Evolutionary conservation across 2,888 invertebrate genomes (phyloP).

Genomic region (Parapristionchus giblindavisi): DNA sequence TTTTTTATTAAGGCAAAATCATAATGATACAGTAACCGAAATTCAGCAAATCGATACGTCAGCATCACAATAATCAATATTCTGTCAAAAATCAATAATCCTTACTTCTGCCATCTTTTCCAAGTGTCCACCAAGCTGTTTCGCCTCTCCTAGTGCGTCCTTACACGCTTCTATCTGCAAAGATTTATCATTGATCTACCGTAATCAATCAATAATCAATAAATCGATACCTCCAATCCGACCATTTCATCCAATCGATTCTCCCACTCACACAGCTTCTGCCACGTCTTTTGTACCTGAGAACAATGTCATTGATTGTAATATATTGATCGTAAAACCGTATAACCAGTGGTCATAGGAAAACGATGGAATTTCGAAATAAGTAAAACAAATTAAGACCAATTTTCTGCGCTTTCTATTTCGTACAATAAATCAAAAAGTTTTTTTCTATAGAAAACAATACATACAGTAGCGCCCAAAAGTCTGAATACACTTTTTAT

Average conservation of each 20-base stretch:
- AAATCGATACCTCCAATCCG: slow-evolving; percentile 39
- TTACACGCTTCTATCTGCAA: slow-evolving; percentile 42
- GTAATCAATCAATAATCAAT: not conserved
- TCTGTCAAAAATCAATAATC: not conserved
- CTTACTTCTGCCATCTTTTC: slow-evolving; percentile 35
- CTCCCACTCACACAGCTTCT: slow-evolving; percentile 54
- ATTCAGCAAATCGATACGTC: not conserved
- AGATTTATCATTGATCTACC: not conserved
- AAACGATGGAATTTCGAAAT: not conserved
- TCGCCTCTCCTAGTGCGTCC: slow-evolving; percentile 49
- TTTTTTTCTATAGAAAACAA: not conserved
- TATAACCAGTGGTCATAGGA: not conserved
- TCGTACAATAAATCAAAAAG: not conserved
- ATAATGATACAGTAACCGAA: not conserved
- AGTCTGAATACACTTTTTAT: too few species aligned
- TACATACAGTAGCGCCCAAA: not conserved
- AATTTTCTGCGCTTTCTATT: too few species aligned
- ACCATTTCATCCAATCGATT: slow-evolving; percentile 62
- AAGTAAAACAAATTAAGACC: not conserved
- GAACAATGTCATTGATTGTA: not conserved
- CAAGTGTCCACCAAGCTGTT: slow-evolving; percentile 40
- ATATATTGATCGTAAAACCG: not conserved
- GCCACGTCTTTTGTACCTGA: slow-evolving; percentile 28
- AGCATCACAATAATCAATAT: not conserved
- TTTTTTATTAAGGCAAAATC: too few species aligned